Conservation (phyloP, 2,113 vertebrate species). For the Enhydra lutris region DNA sequence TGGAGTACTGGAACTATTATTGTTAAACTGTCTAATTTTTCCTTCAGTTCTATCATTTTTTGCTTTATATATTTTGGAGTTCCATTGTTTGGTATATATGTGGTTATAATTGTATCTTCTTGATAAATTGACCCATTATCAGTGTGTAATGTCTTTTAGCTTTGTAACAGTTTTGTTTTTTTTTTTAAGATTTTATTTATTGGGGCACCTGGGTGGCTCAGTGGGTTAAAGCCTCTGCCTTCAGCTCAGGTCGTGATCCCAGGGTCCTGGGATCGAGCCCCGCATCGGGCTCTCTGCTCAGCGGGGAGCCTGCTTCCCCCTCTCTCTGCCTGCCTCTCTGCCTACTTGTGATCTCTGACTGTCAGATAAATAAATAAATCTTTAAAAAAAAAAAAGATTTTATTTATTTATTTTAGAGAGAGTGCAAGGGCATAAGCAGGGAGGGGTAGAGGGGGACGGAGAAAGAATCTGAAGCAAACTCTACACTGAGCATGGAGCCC, state of each 20-base stretch:
- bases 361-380: no score
- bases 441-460: background rate
- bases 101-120: background rate
- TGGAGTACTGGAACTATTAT: background rate
- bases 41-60: background rate
- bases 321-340: no score
- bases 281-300: no score
- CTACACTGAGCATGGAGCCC: background rate
- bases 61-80: background rate
- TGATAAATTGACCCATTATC: background rate
- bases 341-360: no score
- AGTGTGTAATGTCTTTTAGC: background rate
- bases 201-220: no score
- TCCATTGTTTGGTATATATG: background rate
- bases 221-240: no score
- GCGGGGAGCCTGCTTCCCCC: no score
- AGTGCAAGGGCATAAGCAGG: background rate
- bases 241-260: no score
- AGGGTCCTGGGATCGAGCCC: no score
- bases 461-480: background rate
- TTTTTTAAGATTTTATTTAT: background rate
- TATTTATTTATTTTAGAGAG: background rate
- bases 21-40: background rate
- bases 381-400: no score
- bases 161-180: background rate